Conservation (phyloP, 2,888 invertebrate species). For the Hemithea aestivaria region DNA sequence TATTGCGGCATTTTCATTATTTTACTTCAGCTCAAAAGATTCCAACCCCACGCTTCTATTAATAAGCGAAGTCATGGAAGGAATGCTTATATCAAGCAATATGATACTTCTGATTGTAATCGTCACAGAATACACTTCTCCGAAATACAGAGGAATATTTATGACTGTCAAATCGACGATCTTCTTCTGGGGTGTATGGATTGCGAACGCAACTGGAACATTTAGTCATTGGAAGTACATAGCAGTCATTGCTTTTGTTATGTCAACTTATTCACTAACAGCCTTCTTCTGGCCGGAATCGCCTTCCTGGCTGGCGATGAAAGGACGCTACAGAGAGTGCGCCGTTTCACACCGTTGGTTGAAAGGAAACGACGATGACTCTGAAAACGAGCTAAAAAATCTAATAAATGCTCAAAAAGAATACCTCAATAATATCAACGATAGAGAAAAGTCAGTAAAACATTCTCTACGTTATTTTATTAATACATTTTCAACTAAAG, state of each 20-base stretch:
- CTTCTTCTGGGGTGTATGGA: slow-evolving; percentile 33
- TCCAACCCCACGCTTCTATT: slow-evolving; percentile 28
- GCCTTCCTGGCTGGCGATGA: slow-evolving; percentile 35
- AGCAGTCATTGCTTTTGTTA: slow-evolving; percentile 26
- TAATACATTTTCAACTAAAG: slow-evolving; percentile 22
- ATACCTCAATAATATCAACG: slow-evolving; percentile 15
- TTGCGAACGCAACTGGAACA: slow-evolving; percentile 35
- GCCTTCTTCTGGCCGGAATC: slow-evolving; percentile 29
- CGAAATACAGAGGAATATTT: slow-evolving; percentile 32
- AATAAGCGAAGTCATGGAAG: slow-evolving; percentile 33
- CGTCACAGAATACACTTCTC: slow-evolving; percentile 34
- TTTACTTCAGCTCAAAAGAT: slow-evolving; percentile 31
- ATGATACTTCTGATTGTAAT: slow-evolving; percentile 22
- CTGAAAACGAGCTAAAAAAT: slow-evolving; percentile 29
- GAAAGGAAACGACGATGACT: slow-evolving; percentile 28
- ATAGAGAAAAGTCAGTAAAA: neutral
- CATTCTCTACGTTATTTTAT: neutral
- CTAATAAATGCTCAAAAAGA: slow-evolving; percentile 30
- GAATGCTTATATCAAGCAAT: slow-evolving; percentile 15
- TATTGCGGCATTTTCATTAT: slow-evolving; percentile 23
- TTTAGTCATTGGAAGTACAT: slow-evolving; percentile 31
- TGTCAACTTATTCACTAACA: slow-evolving; percentile 21
- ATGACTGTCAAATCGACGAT: slow-evolving; percentile 31
- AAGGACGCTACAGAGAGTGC: slow-evolving; percentile 32
- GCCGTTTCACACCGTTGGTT: slow-evolving; percentile 30